Conservation (phyloP, 2,797 vertebrate genomes). For the Picus viridis region DNA sequence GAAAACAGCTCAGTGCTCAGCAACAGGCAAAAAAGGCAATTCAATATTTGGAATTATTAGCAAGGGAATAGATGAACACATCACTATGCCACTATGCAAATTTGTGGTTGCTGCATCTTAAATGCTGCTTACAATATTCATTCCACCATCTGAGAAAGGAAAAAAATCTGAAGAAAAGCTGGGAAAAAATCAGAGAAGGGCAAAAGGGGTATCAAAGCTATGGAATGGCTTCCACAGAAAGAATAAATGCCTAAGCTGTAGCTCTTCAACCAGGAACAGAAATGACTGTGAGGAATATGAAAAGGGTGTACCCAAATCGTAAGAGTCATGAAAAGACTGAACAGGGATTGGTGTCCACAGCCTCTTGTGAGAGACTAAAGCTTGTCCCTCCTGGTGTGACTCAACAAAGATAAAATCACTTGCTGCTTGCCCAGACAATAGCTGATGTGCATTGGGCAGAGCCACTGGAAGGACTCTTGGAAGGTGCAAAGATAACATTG, state of each 20-base stretch:
- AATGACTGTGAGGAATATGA: not conserved
- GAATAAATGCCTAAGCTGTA: not conserved
- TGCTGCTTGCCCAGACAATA: no score
- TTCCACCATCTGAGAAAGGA: not conserved
- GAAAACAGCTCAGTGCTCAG: not conserved
- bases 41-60: not conserved
- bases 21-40: not conserved
- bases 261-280: not conserved
- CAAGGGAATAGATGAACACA: not conserved
- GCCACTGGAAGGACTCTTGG: no score
- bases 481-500: no score
- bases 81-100: not conserved
- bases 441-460: no score
- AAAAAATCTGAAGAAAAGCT: no score
- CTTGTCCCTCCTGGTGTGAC: no score
- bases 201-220: not conserved
- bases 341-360: not conserved
- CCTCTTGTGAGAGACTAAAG: no score
- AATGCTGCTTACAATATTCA: not conserved
- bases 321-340: not conserved
- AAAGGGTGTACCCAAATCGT: not conserved
- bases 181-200: not conserved
- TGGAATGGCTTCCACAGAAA: not conserved
- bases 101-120: not conserved
- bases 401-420: no score